Percentiles rank a stretch among this genome's conserved stretches.
Evolutionary conservation across 2,797 vertebrate genomes (phyloP).

Genomic region (Enteromius viviparus): DNA sequence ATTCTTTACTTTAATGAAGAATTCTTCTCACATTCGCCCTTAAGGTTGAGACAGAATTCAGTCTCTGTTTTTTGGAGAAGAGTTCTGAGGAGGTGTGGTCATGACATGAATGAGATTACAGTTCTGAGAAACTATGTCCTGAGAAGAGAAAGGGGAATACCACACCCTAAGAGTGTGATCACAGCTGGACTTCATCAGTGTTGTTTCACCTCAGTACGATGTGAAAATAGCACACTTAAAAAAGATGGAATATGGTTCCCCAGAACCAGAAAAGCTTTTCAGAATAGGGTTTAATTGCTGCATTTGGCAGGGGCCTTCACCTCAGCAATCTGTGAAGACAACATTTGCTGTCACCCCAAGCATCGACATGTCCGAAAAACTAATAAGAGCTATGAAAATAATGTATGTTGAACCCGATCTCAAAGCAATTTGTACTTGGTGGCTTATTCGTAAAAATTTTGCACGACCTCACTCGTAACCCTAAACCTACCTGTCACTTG

Average conservation of each 20-base stretch:
- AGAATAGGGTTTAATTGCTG: not conserved
- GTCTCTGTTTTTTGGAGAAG: not conserved
- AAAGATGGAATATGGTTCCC: not conserved
- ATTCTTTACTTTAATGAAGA: conserved; percentile 17
- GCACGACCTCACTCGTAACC: too few species aligned
- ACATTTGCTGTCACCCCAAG: not conserved
- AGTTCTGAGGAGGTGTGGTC: conserved; percentile 26
- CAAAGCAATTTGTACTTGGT: too few species aligned
- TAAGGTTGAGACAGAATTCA: not conserved
- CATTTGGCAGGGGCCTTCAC: not conserved
- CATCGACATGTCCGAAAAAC: not conserved
- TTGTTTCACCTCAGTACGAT: not conserved
- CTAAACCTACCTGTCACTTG: too few species aligned
- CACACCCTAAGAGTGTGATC: conserved; percentile 38
- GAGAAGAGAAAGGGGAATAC: conserved; percentile 34
- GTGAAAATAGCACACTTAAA: not conserved
- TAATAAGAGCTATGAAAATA: not conserved
- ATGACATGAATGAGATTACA: conserved; percentile 44
- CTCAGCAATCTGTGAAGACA: not conserved
- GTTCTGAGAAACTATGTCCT: conserved; percentile 50
- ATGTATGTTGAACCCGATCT: not conserved
- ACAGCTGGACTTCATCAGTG: conserved; percentile 47
- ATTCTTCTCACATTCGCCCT: not conserved
- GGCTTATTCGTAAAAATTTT: too few species aligned
- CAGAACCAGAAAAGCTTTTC: conserved; percentile 1